These are phyloP conservation scores for Oenanthe oenanthe DNA, from an alignment of 2,113 vertebrate species.

Conservation along the genomic window DNA sequence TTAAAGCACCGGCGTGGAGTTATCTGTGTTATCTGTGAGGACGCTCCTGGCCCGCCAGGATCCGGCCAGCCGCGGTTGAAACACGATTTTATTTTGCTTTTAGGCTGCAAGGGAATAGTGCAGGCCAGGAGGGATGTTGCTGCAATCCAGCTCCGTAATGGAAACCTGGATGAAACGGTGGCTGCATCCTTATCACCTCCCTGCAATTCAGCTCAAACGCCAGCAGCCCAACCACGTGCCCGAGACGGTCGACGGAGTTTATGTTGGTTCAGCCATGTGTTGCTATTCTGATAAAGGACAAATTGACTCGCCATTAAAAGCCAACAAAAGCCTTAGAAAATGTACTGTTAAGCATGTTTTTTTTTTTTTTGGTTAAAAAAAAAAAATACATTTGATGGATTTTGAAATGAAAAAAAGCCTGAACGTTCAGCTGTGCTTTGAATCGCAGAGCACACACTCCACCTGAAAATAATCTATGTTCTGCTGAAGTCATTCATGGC, in stretches of 20 bases:
- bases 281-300: slow-evolving; percentile 60
- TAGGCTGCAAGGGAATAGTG: not conserved
- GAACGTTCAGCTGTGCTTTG: not conserved
- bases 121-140: not conserved
- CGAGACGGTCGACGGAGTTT: not conserved
- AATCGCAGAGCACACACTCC: slow-evolving; percentile 33
- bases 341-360: not conserved
- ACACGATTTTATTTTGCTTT: not conserved
- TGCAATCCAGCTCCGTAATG: slow-evolving; percentile 17
- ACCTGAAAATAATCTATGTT: slow-evolving; percentile 5
- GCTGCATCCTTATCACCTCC: slow-evolving; percentile 52
- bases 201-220: not conserved
- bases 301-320: slow-evolving; percentile 7
- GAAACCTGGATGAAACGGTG: slow-evolving; percentile 55
- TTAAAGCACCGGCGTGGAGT: not conserved
- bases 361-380: not conserved
- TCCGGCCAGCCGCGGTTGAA: not conserved
- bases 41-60: not conserved
- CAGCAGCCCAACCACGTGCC: not conserved
- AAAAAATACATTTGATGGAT: not conserved
- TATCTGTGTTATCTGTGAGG: not conserved
- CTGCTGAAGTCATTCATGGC: slow-evolving; percentile 10
- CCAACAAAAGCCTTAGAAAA: slow-evolving; percentile 23
- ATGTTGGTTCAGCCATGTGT: slow-evolving; percentile 51
- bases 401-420: not conserved